Evolutionary conservation across 2,113 vertebrate genomes (phyloP).

Genomic region (Hyaena hyaena): DNA sequence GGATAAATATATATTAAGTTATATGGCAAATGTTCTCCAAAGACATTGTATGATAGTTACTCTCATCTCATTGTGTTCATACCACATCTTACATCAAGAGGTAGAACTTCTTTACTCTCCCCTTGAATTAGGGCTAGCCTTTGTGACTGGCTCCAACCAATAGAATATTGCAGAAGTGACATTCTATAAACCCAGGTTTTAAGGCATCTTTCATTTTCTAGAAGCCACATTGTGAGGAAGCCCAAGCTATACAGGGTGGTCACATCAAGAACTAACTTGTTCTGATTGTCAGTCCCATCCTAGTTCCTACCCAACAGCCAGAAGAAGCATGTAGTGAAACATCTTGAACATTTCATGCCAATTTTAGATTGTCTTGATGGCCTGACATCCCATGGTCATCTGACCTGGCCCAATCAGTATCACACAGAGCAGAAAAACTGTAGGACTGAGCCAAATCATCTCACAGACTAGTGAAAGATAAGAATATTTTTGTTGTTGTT

Average conservation of each 20-base stretch:
- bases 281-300: neutral
- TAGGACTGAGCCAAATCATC: neutral
- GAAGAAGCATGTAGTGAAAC: neutral
- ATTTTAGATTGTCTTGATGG: neutral
- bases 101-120: neutral
- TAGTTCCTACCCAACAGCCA: neutral
- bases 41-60: neutral
- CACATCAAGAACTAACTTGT: neutral
- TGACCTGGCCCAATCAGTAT: neutral
- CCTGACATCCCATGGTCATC: neutral
- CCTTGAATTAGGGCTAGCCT: neutral
- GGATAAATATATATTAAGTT: neutral
- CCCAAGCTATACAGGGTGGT: rapidly evolving
- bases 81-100: neutral
- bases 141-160: neutral
- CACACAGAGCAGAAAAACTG: neutral
- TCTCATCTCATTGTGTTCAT: neutral
- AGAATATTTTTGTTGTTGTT: neutral
- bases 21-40: neutral
- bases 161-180: neutral
- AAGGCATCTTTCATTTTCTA: neutral
- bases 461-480: neutral
- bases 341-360: neutral
- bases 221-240: neutral
- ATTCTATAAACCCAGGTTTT: neutral